These are phyloP conservation scores for Narcine bancroftii DNA, from an alignment of 2,113 vertebrate species.

Conservation along the genomic window DNA sequence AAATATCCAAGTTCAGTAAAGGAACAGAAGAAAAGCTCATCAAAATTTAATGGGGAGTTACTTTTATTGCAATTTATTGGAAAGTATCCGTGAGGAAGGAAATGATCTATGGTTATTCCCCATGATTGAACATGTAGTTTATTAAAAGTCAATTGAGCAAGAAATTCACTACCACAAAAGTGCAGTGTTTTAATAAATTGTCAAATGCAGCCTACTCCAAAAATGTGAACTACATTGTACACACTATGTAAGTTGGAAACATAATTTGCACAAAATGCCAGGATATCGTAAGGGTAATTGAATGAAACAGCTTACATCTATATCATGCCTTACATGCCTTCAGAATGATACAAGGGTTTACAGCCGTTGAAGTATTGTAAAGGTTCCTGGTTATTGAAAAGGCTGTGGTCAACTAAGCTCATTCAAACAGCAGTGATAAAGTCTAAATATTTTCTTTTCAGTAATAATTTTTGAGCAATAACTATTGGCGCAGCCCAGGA, in stretches of 20 bases:
- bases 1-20: too few species aligned
- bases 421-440: not conserved
- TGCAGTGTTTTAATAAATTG: not conserved
- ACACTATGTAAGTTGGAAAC: not conserved
- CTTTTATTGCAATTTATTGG: not conserved
- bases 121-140: not conserved
- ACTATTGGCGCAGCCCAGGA: too few species aligned
- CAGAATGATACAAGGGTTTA: not conserved
- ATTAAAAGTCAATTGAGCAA: conserved; percentile 17
- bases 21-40: not conserved
- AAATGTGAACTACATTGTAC: not conserved
- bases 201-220: not conserved
- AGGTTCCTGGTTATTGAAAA: not conserved
- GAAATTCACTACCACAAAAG: not conserved
- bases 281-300: not conserved
- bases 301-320: not conserved
- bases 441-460: not conserved
- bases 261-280: not conserved
- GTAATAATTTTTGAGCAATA: not conserved
- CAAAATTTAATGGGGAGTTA: not conserved
- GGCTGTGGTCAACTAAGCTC: not conserved
- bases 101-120: not conserved
- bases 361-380: not conserved
- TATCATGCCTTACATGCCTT: not conserved
- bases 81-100: not conserved